A percentile compares a stretch with the other conserved stretches of the same genome.
phyloP scores from a whole-genome alignment of 2,113 vertebrate species.

The Rhynchopsitta pachyrhyncha region DNA sequence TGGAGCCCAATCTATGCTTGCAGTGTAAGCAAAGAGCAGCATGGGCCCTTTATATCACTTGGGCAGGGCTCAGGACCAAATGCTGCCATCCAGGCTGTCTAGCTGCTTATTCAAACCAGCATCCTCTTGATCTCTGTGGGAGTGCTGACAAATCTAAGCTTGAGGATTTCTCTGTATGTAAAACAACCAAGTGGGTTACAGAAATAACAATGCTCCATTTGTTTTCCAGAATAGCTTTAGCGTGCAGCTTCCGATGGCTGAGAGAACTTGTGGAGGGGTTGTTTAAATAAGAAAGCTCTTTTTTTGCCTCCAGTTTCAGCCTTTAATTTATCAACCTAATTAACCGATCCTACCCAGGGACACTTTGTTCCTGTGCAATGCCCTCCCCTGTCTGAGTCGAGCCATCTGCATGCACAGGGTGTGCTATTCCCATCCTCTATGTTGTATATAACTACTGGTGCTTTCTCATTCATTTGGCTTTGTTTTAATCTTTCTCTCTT shows the following conservation, averaged over 20 bases:
- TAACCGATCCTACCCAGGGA: neutral
- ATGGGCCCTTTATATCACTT: fast-evolving
- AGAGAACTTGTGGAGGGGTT: neutral
- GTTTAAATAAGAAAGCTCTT: neutral
- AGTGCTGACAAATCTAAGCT: neutral
- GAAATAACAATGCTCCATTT: neutral
- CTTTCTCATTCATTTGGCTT: neutral
- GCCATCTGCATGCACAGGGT: neutral
- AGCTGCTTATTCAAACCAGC: neutral
- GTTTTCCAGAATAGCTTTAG: conserved; percentile 11
- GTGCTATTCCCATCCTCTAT: neutral
- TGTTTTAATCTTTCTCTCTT: neutral
- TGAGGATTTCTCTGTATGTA: neutral
- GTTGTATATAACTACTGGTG: neutral
- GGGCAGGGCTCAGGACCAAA: neutral
- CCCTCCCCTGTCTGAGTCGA: neutral
- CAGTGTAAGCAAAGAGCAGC: neutral
- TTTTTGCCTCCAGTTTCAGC: neutral
- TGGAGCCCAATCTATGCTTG: fast-evolving
- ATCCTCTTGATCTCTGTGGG: conserved; percentile 1
- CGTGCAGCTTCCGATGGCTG: neutral
- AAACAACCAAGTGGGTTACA: neutral
- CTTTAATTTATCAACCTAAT: conserved; percentile 7
- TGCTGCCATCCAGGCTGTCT: neutral
- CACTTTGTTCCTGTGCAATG: neutral